These are phyloP conservation scores for Ceuthmochares aereus DNA, from an alignment of 2,113 vertebrate species.

Conservation along the genomic window DNA sequence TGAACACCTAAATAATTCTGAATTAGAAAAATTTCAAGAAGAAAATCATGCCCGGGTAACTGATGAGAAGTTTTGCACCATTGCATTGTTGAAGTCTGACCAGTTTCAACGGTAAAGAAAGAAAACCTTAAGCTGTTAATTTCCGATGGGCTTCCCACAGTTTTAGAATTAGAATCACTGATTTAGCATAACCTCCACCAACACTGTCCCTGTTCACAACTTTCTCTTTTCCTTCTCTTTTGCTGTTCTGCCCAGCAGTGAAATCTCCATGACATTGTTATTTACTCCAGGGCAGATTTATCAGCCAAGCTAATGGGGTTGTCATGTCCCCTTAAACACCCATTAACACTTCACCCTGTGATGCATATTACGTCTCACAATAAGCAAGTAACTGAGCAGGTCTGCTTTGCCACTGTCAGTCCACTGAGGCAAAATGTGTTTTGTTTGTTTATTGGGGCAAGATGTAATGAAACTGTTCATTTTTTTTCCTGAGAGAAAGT, in stretches of 20 bases:
- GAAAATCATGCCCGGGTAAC: not conserved
- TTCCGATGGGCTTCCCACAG: not conserved
- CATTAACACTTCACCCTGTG: constrained; percentile 30
- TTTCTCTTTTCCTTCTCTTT: not conserved
- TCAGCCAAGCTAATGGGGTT: constrained; percentile 28
- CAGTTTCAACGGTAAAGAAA: not conserved
- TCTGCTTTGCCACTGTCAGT: not conserved
- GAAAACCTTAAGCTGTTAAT: not conserved
- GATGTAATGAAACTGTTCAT: not conserved
- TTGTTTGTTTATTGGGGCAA: not conserved
- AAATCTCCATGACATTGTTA: not conserved
- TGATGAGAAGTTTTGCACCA: not conserved
- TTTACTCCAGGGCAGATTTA: constrained; percentile 33
- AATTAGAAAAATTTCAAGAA: not conserved
- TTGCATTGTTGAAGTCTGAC: not conserved
- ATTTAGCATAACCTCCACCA: not conserved
- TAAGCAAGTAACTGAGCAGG: not conserved
- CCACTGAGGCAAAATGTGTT: not conserved
- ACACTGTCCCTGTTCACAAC: not conserved
- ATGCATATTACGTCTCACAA: not conserved
- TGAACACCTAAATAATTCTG: not conserved
- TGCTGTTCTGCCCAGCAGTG: not conserved
- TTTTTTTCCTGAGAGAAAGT: not conserved
- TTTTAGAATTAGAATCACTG: not conserved
- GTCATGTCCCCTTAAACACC: constrained; percentile 44